A percentile compares a stretch with the other conserved stretches of the same genome.
These are phyloP conservation scores for Tineola bisselliella DNA, from an alignment of 2,888 invertebrate species.

Conservation along the genomic window DNA sequence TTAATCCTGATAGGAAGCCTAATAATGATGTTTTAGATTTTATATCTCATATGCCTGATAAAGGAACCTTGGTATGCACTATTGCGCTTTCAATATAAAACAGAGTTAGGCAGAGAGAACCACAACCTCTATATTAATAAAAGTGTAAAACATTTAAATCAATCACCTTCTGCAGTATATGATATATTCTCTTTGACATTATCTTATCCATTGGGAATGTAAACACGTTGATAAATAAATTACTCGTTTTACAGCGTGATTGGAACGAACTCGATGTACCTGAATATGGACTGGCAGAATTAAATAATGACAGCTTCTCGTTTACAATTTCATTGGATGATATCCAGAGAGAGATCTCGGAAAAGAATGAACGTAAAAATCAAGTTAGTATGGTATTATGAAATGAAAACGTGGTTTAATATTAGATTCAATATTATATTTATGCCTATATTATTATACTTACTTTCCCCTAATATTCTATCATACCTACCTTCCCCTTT, in stretches of 20 bases:
- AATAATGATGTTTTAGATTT: slow-evolving; percentile 57
- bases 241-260: slow-evolving; percentile 36
- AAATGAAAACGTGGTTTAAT: too few relatives aligned
- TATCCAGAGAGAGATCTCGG: neutral
- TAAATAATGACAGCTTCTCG: neutral
- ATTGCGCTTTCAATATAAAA: too few relatives aligned
- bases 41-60: slow-evolving; percentile 49
- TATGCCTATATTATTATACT: too few relatives aligned
- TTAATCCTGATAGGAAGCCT: slow-evolving; percentile 39
- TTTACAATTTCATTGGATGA: slow-evolving; percentile 5
- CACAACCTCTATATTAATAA: too few relatives aligned
- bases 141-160: too few relatives aligned
- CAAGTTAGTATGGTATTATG: too few relatives aligned
- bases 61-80: slow-evolving; percentile 42
- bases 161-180: too few relatives aligned
- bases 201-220: neutral
- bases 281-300: slow-evolving; percentile 22
- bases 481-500: too few relatives aligned
- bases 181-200: neutral
- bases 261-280: slow-evolving; percentile 55
- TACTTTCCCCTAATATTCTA: too few relatives aligned
- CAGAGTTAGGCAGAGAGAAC: too few relatives aligned
- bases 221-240: neutral
- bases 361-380: neutral
- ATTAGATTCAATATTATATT: too few relatives aligned